Percentiles rank a stretch among this genome's conserved stretches.
Evolutionary conservation across 2,113 vertebrate genomes (phyloP).

Genomic region (Progne subis): DNA sequence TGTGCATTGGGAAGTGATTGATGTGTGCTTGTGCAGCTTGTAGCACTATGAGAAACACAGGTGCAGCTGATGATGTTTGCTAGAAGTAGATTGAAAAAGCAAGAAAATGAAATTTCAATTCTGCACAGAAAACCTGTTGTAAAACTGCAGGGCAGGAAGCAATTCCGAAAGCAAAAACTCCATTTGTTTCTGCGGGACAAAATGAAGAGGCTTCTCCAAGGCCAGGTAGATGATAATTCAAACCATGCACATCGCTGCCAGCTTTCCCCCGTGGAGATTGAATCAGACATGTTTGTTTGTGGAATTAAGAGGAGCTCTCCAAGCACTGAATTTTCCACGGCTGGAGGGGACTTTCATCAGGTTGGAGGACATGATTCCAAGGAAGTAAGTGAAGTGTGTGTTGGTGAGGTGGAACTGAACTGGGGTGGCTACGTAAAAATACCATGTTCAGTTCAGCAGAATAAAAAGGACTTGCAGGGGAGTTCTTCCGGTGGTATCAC

Average conservation of each 20-base stretch:
- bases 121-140: constrained; percentile 67
- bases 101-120: constrained; percentile 71
- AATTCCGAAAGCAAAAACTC: constrained; percentile 70
- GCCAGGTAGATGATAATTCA: constrained; percentile 72
- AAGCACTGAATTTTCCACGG: constrained; percentile 37
- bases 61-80: constrained; percentile 77
- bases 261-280: constrained; percentile 72
- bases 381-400: constrained; percentile 36
- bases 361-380: background rate
- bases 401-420: constrained; percentile 72
- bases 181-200: constrained; percentile 67
- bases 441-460: constrained; percentile 60
- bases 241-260: constrained; percentile 59
- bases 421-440: constrained; percentile 70
- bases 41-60: constrained; percentile 66
- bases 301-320: constrained; percentile 63
- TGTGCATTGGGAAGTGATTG: constrained; percentile 66
- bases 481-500: background rate
- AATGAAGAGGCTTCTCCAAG: constrained; percentile 82
- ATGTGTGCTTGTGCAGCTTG: constrained; percentile 54
- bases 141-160: constrained; percentile 73
- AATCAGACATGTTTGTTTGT: constrained; percentile 74
- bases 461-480: constrained; percentile 36
- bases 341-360: constrained; percentile 54
- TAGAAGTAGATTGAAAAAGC: constrained; percentile 77